Percentiles rank a stretch among this genome's conserved stretches.
Conservation (phyloP, 2,888 invertebrate genomes). For the Apodemia duryi region DNA sequence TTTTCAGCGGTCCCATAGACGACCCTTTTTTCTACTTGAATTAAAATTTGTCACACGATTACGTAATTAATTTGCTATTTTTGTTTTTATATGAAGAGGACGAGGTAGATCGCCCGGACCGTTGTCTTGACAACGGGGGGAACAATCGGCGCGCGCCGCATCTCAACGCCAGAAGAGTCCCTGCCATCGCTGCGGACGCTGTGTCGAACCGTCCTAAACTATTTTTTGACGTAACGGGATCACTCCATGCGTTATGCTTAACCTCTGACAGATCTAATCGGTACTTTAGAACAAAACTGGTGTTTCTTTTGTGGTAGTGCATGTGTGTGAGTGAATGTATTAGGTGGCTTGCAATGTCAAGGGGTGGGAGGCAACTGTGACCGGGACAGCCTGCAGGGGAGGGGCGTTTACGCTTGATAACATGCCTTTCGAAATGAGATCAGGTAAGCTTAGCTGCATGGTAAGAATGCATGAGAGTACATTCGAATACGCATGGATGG, state of each 20-base stretch:
- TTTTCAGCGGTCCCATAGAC: not conserved
- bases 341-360: constrained; percentile 42
- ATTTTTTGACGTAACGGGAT: constrained; percentile 50
- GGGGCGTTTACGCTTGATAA: constrained; percentile 41
- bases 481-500: constrained; percentile 18
- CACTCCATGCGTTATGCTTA: constrained; percentile 51
- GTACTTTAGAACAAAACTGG: constrained; percentile 40
- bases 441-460: constrained; percentile 60
- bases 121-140: constrained; percentile 67
- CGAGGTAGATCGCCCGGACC: constrained; percentile 67
- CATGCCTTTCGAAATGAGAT: constrained; percentile 74
- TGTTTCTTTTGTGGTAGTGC: constrained; percentile 37
- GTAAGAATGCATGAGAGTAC: too few relatives aligned
- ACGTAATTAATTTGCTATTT: constrained; percentile 76
- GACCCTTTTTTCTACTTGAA: constrained; percentile 1
- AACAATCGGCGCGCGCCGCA: constrained; percentile 74
- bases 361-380: constrained; percentile 58
- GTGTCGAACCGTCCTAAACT: constrained; percentile 50
- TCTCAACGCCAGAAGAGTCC: constrained; percentile 61
- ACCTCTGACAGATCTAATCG: constrained; percentile 39
- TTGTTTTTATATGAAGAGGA: constrained; percentile 66
- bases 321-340: constrained; percentile 56
- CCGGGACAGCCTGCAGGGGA: constrained; percentile 46
- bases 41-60: constrained; percentile 46
- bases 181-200: constrained; percentile 58